Percentiles rank a stretch among this genome's conserved stretches.
These are phyloP conservation scores for Microcaecilia unicolor DNA, from an alignment of 2,797 vertebrate species.

Conservation along the genomic window DNA sequence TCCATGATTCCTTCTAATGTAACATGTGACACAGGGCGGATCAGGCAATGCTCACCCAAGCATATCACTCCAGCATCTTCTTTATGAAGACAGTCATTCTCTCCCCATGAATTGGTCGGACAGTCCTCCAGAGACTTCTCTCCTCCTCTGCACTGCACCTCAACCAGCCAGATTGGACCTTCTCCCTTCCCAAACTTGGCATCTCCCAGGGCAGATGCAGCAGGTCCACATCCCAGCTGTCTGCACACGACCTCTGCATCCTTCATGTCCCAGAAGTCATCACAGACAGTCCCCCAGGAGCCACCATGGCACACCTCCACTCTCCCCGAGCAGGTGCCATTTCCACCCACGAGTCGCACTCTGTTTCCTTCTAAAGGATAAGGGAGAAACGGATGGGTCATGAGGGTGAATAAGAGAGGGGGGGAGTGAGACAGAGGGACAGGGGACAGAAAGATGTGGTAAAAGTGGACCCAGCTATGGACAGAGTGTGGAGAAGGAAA, in stretches of 20 bases:
- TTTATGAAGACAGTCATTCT: conserved; percentile 27
- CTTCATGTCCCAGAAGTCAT: background rate
- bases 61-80: conserved; percentile 34
- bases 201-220: conserved; percentile 25
- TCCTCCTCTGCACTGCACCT: conserved; percentile 25
- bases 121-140: conserved; percentile 39
- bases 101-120: background rate
- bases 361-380: background rate
- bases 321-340: conserved; percentile 37
- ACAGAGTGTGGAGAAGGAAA: too few relatives aligned
- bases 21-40: too few relatives aligned
- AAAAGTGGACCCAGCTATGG: too few relatives aligned
- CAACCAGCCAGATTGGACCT: conserved; percentile 45
- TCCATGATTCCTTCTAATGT: too few relatives aligned
- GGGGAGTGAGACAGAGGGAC: too few relatives aligned
- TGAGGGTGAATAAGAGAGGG: too few relatives aligned
- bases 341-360: conserved; percentile 31
- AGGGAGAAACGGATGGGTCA: background rate
- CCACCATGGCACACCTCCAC: conserved; percentile 37
- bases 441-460: too few relatives aligned
- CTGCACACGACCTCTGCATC: conserved; percentile 30
- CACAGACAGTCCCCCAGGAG: conserved; percentile 41
- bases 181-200: too few relatives aligned
- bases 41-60: conserved; percentile 6
- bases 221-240: conserved; percentile 24